These are phyloP conservation scores for Salvator merianae DNA, from an alignment of 2,113 vertebrate species.

Conservation along the genomic window DNA sequence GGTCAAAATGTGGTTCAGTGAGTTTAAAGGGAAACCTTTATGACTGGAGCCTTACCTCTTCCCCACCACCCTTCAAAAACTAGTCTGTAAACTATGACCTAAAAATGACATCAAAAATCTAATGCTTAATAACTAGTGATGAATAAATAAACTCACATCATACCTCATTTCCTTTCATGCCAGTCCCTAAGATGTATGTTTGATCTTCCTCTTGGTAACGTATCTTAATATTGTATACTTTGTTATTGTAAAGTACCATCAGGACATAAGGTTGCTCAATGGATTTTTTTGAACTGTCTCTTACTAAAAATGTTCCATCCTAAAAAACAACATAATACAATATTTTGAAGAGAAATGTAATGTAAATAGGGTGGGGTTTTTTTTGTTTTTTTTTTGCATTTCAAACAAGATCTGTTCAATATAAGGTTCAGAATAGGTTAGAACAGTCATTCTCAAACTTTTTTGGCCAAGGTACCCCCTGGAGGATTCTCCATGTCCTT, in stretches of 20 bases:
- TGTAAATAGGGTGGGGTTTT: no score
- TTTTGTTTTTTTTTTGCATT: neutral
- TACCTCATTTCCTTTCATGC: conserved; percentile 91
- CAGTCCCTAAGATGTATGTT: conserved; percentile 86
- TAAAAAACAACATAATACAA: conserved; percentile 59
- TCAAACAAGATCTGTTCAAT: neutral
- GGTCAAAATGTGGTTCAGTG: no score
- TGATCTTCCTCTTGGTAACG: conserved; percentile 78
- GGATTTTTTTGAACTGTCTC: conserved; percentile 89
- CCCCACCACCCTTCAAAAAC: no score
- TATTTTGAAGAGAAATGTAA: conserved; percentile 5
- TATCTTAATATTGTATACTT: conserved; percentile 97
- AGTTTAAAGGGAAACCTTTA: no score
- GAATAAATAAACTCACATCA: neutral
- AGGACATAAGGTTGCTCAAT: conserved; percentile 87
- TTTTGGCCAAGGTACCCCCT: no score
- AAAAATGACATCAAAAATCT: neutral
- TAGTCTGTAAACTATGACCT: no score
- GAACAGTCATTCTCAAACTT: no score
- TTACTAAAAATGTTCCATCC: conserved; percentile 94
- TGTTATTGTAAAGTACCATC: conserved; percentile 92
- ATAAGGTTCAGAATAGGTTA: neutral
- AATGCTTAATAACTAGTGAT: neutral
- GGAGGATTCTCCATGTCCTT: no score
- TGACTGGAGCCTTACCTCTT: no score